Base-by-base conservation (phyloP, 2,113 vertebrate species). In the Delphinapterus leucas region DNA sequence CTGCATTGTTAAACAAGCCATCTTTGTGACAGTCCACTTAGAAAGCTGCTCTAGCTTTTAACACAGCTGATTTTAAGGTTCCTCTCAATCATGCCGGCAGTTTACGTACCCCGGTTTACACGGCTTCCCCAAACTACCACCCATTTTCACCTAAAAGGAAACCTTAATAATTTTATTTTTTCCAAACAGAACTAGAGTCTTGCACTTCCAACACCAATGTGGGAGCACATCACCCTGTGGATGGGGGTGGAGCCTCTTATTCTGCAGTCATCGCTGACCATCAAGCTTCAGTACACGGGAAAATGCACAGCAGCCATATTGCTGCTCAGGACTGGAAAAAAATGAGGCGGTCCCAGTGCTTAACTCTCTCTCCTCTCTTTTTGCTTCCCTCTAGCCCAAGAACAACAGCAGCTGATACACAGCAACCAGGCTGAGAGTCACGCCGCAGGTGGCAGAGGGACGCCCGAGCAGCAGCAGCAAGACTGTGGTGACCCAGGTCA, bases 401-500 rank as follows among this genome's bases (percentile, higher is more conserved):
- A 98, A 28, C 88, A 92, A 38, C 97, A 71, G 28, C 96, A 63
- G 1, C 0, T 98, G 95, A 38, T 97, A 23, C 97, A 98, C 74
- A 98, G 96, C 94, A 98, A 17, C 91, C 99, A 99, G 96, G 98
- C 98, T 71, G 98, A 99, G 95, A 98, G 98, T 97, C 98, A 98
- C n/a, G 25, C 60, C 76, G 97, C 96, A 60, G 20, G 90, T 21
- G 90, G 26, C 3, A 86, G 92, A 71, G 81, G 53, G 60, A 67
- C 41, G 5, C 33, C 3, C 0, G 23, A 97, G 93, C 93, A 61
- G 65, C 85, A 93, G 61, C 97, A 88, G 77, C 88, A 81, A 55
- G 98, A 98, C 47, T 85, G 68, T 61, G 60, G 26, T n/a, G 90
- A 89, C 18, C n/a, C 98, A 99, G 99, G 99, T 99, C 91, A 85